Evolutionary conservation across 2,113 vertebrate species (phyloP), one percentile per base, ranked within the genome.

Genomic region (Agelaius phoeniceus): DNA sequence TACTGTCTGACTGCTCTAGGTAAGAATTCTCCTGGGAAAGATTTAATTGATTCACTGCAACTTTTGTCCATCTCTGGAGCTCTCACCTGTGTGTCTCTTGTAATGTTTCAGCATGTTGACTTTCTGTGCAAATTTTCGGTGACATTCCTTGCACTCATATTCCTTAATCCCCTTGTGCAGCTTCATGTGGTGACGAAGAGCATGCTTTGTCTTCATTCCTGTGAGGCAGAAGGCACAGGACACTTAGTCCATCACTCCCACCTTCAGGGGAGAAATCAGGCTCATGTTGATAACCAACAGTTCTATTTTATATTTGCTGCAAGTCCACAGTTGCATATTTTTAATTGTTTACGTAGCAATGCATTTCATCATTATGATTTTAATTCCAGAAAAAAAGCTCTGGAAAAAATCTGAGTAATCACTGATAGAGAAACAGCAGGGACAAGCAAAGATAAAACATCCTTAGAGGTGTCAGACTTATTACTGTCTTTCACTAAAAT

Each of bases 191-290:
- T 99, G 99, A 75, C 99, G 98, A 84, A 99, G 98, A 1, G 99
- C 99, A 6, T 99, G 99, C 82, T 99, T 99, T n/a, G 99, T 99
- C 97, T 99, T 99, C 99, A 99, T 99, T 73, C 99, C 99, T 99
- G 90, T 20, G 41, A 76, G n/a, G 72, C 23, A 83, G 33, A 87
- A 93, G 35, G 55, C 14, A 63, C 39, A 83, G 46, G 8, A 57
- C 88, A 68, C 33, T 83, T 10, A 61, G 43, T 17, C 44, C 63
- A 51, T 4, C 67, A 59, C 55, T 84, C 54, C 62, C n/a, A 41
- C 69, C 63, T n/a, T 57, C 54, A 52, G 19, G 59, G 46, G 7
- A 72, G 21, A 92, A 39, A 26, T 79, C 58, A 41, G 78, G 62
- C 58, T 31, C 55, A 61, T 41, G 14, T 16, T 74, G 57, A 44